A percentile compares a stretch with the other conserved stretches of the same genome.
Evolutionary conservation across 2,113 vertebrate genomes (phyloP).

Genomic region (Lophius piscatorius): DNA sequence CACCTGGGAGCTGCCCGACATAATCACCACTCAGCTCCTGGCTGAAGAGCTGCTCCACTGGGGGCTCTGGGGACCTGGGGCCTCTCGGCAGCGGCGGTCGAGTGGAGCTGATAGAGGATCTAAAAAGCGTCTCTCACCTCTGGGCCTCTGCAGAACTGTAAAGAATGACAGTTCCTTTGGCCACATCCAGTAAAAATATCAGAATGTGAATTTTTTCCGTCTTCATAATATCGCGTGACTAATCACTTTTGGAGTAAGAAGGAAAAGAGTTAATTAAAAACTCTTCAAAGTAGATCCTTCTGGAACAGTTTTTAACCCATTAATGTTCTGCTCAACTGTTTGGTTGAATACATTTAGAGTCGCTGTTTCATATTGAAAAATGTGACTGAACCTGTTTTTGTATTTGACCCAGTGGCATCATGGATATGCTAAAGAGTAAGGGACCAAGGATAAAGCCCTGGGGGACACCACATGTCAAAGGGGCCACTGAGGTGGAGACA

Average conservation of each 20-base stretch:
- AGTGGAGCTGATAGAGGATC: constrained; percentile 12
- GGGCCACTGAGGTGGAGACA: too few relatives aligned
- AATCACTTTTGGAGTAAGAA: constrained; percentile 2
- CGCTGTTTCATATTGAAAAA: too few relatives aligned
- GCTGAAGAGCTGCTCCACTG: constrained; percentile 36
- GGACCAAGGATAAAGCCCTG: too few relatives aligned
- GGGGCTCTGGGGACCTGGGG: constrained; percentile 27
- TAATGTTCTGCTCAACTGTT: too few relatives aligned
- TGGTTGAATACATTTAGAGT: too few relatives aligned
- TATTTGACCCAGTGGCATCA: too few relatives aligned
- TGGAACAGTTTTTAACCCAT: too few relatives aligned
- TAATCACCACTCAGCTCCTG: constrained; percentile 49
- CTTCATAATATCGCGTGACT: background rate
- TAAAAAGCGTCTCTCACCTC: constrained; percentile 12
- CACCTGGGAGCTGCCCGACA: constrained; percentile 51
- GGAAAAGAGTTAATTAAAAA: constrained; percentile 21
- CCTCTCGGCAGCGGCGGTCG: constrained; percentile 36
- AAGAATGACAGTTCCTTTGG: background rate
- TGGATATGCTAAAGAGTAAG: too few relatives aligned
- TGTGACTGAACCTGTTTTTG: too few relatives aligned
- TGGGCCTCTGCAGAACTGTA: background rate
- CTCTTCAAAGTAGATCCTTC: background rate
- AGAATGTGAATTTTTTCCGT: background rate
- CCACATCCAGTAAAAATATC: background rate
- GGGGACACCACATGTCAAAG: too few relatives aligned